Conservation (phyloP, 2,113 vertebrate genomes). For the Atractosteus spatula region DNA sequence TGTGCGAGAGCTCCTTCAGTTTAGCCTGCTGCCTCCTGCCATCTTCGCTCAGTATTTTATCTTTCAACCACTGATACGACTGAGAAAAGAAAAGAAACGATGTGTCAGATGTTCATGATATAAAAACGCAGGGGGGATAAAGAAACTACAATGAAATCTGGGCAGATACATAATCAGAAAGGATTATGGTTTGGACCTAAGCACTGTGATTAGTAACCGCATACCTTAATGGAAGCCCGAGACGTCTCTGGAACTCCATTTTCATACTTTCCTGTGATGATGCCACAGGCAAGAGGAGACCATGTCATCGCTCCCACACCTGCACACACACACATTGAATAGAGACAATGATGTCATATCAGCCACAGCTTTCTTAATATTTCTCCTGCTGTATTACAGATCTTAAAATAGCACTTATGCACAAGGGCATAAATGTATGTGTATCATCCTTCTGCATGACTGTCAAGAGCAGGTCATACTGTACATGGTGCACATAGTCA, state of each 20-base stretch:
- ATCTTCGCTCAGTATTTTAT: constrained; percentile 92
- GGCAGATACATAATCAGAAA: too few species aligned
- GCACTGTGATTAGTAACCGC: not conserved
- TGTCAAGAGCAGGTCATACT: too few species aligned
- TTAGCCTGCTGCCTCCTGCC: constrained; percentile 92
- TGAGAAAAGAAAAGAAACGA: constrained; percentile 37
- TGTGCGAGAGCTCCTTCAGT: constrained; percentile 87
- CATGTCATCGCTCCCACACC: constrained; percentile 97
- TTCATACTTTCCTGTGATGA: constrained; percentile 96
- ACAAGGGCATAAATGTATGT: too few species aligned
- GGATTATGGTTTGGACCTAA: not conserved
- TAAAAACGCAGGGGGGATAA: too few species aligned
- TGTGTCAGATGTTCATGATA: too few species aligned
- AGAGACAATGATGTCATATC: not conserved
- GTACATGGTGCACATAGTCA: too few species aligned
- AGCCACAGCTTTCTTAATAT: too few species aligned
- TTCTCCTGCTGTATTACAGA: too few species aligned
- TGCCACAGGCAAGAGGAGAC: constrained; percentile 95
- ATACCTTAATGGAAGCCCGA: constrained; percentile 93
- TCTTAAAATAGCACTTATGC: too few species aligned
- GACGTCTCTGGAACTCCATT: constrained; percentile 93
- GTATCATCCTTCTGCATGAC: too few species aligned
- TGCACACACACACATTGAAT: constrained; percentile 47
- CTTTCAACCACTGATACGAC: constrained; percentile 98
- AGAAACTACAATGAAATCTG: not conserved